phyloP scores from a whole-genome alignment of 2,113 vertebrate species.

The Neodon shergylaensis region DNA sequence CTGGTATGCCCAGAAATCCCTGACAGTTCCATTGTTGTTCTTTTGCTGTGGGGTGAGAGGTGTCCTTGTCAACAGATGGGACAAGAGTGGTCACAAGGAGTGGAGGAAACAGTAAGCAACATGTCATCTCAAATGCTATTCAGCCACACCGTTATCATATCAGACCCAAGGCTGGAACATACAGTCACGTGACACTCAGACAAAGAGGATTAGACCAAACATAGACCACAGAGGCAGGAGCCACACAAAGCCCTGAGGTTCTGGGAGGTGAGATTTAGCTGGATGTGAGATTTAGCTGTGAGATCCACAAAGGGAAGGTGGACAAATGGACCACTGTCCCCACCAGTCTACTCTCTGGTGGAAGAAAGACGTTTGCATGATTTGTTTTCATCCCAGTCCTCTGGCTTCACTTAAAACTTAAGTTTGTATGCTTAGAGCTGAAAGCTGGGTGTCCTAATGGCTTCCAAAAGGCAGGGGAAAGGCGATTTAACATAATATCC shows the following conservation, averaged over 20 bases:
- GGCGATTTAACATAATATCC: constrained; percentile 14
- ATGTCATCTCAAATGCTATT: not conserved
- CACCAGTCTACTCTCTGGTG: not conserved
- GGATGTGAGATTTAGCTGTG: not conserved
- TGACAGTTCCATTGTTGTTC: not conserved
- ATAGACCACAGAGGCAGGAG: not conserved
- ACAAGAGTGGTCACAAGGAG: not conserved
- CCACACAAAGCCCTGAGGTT: not conserved
- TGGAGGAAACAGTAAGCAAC: not conserved
- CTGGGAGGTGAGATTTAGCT: not conserved
- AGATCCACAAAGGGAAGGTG: no score
- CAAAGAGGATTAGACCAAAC: not conserved
- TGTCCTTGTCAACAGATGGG: not conserved
- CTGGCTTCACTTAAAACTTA: constrained; percentile 14
- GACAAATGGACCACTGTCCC: not conserved
- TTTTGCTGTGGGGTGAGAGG: not conserved
- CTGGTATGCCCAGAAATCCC: not conserved
- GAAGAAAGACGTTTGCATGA: not conserved
- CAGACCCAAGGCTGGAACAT: not conserved
- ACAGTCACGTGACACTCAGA: not conserved
- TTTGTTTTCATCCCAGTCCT: constrained; percentile 4
- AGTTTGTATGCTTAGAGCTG: not conserved
- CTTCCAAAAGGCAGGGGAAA: constrained; percentile 34
- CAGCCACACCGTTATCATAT: not conserved
- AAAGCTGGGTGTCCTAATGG: not conserved